A percentile compares a stretch with the other conserved stretches of the same genome.
These are phyloP conservation scores for Ophioninae sp. DNA, from an alignment of 2,888 invertebrate species.

Conservation along the genomic window DNA sequence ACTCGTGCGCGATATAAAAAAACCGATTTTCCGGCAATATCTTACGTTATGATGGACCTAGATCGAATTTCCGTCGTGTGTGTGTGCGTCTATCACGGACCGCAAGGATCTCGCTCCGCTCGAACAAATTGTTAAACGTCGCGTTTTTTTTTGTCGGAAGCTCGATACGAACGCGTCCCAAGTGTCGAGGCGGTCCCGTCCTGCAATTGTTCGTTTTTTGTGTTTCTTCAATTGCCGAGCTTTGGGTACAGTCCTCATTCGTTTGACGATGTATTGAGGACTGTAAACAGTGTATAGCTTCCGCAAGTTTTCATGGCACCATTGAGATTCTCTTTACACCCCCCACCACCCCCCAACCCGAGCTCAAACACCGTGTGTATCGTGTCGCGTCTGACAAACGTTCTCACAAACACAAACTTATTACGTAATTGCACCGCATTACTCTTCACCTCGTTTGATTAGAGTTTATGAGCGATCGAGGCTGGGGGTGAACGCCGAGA, in stretches of 20 bases:
- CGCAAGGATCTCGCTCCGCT: slow-evolving; percentile 8
- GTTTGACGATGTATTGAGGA: slow-evolving; percentile 65
- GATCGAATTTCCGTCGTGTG: slow-evolving; percentile 25
- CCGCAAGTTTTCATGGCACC: slow-evolving; percentile 74
- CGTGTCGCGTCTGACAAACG: slow-evolving; percentile 39
- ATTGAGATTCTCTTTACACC: slow-evolving; percentile 59
- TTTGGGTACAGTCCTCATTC: slow-evolving; percentile 53
- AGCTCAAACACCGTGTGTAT: slow-evolving; percentile 56
- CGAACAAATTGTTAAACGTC: slow-evolving; percentile 31
- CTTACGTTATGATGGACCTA: slow-evolving; percentile 55
- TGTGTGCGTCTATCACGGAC: slow-evolving; percentile 42
- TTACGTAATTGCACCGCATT: slow-evolving; percentile 72
- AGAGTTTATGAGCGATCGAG: slow-evolving; percentile 25
- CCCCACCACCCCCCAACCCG: slow-evolving; percentile 1
- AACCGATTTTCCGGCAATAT: slow-evolving; percentile 15
- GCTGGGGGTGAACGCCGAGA: slow-evolving; percentile 10
- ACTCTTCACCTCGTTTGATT: slow-evolving; percentile 45
- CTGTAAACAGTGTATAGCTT: slow-evolving; percentile 72
- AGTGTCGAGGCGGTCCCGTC: background rate
- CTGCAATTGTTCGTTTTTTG: slow-evolving; percentile 10
- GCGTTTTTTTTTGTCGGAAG: slow-evolving; percentile 23
- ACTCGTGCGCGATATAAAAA: background rate
- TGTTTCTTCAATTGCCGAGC: slow-evolving; percentile 5
- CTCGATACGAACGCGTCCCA: slow-evolving; percentile 14
- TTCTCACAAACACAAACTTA: slow-evolving; percentile 62